A percentile compares a stretch with the other conserved stretches of the same genome.
Conservation (phyloP, 2,888 invertebrate species). For the Ormia ochracea region DNA sequence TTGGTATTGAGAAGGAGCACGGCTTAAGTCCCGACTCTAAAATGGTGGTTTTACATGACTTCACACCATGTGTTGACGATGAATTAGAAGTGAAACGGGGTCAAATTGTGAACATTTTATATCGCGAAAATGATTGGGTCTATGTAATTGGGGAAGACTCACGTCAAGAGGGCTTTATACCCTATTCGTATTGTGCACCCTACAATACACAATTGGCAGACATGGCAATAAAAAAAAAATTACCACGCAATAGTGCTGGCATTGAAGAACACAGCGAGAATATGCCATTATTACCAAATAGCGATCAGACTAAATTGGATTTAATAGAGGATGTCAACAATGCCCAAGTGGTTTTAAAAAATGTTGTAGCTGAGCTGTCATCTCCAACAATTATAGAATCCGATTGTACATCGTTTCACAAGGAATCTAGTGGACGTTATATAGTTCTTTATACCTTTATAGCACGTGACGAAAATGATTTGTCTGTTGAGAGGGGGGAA, state of each 20-base stretch:
- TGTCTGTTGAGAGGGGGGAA: conserved; percentile 94
- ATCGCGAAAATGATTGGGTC: conserved; percentile 97
- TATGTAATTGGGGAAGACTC: conserved; percentile 95
- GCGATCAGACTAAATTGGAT: conserved; percentile 68
- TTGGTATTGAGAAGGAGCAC: conserved; percentile 93
- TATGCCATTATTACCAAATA: conserved; percentile 65
- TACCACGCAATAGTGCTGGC: conserved; percentile 82
- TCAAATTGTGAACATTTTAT: conserved; percentile 94
- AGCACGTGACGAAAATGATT: conserved; percentile 94
- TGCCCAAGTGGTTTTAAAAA: conserved; percentile 55
- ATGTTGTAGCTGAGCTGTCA: conserved; percentile 55
- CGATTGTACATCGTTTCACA: conserved; percentile 83
- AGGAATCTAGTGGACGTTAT: conserved; percentile 92
- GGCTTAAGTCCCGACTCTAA: conserved; percentile 94
- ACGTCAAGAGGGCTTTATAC: conserved; percentile 94
- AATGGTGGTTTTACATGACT: conserved; percentile 96
- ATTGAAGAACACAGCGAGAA: conserved; percentile 67
- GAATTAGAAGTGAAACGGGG: conserved; percentile 93
- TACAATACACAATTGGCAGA: conserved; percentile 86
- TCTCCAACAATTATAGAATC: conserved; percentile 76
- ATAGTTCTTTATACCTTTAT: conserved; percentile 95
- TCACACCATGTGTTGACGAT: conserved; percentile 96
- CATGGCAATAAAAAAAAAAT: conserved; percentile 89
- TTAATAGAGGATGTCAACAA: conserved; percentile 71
- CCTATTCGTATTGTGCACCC: conserved; percentile 94